A percentile compares a stretch with the other conserved stretches of the same genome.
phyloP scores from a whole-genome alignment of 2,797 vertebrate species.

The Urocyon cinereoargenteus region DNA sequence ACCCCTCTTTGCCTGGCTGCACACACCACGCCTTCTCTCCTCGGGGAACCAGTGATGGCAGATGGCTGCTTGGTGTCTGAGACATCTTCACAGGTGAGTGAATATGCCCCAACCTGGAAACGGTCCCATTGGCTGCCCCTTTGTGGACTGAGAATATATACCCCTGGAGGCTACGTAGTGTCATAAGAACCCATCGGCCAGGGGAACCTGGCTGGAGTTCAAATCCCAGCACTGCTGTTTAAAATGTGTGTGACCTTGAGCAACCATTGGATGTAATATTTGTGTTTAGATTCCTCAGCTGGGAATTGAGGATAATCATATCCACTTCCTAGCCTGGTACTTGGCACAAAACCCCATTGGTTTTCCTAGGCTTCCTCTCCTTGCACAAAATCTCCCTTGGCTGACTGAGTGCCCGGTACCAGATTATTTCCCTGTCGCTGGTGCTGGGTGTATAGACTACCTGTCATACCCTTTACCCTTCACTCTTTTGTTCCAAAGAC shows the following conservation, averaged over 20 bases:
- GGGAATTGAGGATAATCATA: neutral
- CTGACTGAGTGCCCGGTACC: no score
- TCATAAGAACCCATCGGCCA: neutral
- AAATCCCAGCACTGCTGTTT: neutral
- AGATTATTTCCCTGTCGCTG: neutral
- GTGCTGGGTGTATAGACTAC: neutral
- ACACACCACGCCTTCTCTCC: neutral
- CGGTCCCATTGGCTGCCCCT: neutral
- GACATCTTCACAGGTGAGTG: slow-evolving; percentile 64
- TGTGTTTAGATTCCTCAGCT: slow-evolving; percentile 1
- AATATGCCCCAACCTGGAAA: slow-evolving; percentile 15
- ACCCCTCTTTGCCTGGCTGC: slow-evolving; percentile 16
- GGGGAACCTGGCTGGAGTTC: neutral
- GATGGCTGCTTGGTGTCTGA: slow-evolving; percentile 54
- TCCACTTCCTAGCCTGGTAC: neutral
- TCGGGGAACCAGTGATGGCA: slow-evolving; percentile 57
- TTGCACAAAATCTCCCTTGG: neutral
- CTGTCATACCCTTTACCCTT: neutral
- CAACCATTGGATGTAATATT: neutral
- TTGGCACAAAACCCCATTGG: neutral
- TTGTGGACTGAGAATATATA: neutral
- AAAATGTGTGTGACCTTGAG: neutral
- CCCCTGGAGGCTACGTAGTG: neutral
- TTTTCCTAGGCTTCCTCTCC: neutral
- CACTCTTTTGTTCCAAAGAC: neutral